Evolutionary conservation across 2,888 invertebrate genomes (phyloP), one percentile per base, ranked within the genome.

Genomic region (Callosobruchus maculatus): DNA sequence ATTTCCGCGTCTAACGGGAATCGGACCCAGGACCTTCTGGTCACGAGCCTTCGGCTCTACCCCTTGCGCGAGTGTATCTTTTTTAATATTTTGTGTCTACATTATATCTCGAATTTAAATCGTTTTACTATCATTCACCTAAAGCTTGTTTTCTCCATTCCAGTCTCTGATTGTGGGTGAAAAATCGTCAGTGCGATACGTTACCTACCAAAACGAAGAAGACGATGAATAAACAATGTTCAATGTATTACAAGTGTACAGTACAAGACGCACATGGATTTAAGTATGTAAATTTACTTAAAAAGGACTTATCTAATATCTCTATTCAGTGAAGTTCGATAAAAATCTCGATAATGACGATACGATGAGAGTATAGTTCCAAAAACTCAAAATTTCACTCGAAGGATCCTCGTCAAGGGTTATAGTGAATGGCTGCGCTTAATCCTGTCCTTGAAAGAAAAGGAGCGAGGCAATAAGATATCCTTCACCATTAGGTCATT

Each of bases 141-240:
- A 49, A n/a, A 13, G 7, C 7, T 26, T 71, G 7, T 69, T 30
- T 68, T 74, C 73, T 73, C 73, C 71, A n/a, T 85, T 85, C 67
- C 91, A 97, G 97, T 94, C 94, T 21, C 88, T 97, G 77, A 94
- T 97, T 80, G 92, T 95, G 85, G 96, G 95, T 77, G 97, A 97
- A 82, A 95, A 97, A 73, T 94, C 97, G 72, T 95, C 97, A 70
- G 97, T 98, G 49, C 93, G 97, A 81, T 98, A 98, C 88, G 97
- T 97, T 74, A 97, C 96, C 84, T 98, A 97, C 88, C 95, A 96
- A 87, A 96, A 96, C 86, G 96, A 96, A 83, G 96, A 96, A 81
- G 96, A 96, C 81, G 95, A 95, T 77, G 93, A 93, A 85, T 92
- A 90, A 86, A 84, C 20, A 9, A 13, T 30, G n/a, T 7, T 26